phyloP scores from a whole-genome alignment of 1,140 invertebrate genomes.

The Drosophila tropicalis region DNA sequence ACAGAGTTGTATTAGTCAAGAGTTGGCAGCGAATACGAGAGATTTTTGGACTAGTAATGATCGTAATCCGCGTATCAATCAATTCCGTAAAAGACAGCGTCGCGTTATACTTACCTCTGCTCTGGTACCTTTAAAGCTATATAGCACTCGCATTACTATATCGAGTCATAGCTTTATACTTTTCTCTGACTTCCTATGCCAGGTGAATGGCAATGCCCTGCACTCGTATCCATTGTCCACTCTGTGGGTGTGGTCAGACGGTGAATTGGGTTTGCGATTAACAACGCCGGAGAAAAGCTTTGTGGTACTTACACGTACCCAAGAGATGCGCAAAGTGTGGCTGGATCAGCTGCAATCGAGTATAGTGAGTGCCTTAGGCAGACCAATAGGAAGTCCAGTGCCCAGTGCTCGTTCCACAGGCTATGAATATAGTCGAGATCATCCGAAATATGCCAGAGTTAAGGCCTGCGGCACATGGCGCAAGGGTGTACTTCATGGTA shows the following conservation, averaged over 20 bases:
- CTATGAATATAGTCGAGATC: conserved; percentile 89
- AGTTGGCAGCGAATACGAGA: conserved; percentile 75
- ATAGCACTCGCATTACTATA: conserved; percentile 83
- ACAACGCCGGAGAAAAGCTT: conserved; percentile 91
- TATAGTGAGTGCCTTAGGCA: conserved; percentile 86
- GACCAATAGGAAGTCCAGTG: conserved; percentile 85
- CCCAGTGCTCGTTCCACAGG: conserved; percentile 88
- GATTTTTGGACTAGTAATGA: conserved; percentile 78
- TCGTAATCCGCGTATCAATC: conserved; percentile 57
- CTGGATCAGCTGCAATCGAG: conserved; percentile 87
- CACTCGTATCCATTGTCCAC: conserved; percentile 88
- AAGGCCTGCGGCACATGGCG: conserved; percentile 91
- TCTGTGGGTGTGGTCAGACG: conserved; percentile 90
- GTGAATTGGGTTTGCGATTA: conserved; percentile 85
- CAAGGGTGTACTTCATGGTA: conserved; percentile 91
- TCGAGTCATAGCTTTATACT: conserved; percentile 89
- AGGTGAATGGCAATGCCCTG: conserved; percentile 85
- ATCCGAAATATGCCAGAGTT: conserved; percentile 89
- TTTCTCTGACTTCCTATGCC: conserved; percentile 90
- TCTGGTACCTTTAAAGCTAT: conserved; percentile 87
- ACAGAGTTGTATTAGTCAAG: conserved; percentile 72
- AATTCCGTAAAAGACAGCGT: conserved; percentile 83
- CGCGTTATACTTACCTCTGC: conserved; percentile 91
- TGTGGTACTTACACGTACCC: conserved; percentile 86
- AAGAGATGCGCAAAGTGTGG: conserved; percentile 92